Base-by-base conservation (phyloP, 2,888 invertebrate species). In the Patella depressa region DNA sequence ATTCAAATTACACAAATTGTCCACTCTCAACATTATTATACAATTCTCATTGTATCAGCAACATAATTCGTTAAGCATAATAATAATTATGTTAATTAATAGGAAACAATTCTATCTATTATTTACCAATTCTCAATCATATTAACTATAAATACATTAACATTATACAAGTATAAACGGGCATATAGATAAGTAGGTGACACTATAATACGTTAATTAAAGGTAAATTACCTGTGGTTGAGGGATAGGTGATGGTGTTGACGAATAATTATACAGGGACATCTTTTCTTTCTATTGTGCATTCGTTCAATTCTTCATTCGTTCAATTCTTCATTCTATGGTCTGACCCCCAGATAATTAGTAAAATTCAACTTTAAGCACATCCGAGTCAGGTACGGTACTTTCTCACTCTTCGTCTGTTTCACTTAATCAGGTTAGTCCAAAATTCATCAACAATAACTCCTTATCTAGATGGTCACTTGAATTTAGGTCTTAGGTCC, bases 291-390 rank as follows among this genome's bases (percentile, higher is more conserved):
- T 65, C 65, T 24, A 12, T 11, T 65, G 24, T 24, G 12, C 19
- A 65, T 65, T 65, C 65, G 24, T 65, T 65, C 65, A 65, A 65
- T 65, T 65, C 65, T 19, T n/a, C 65, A 65, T 65, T 65, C 65
- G 24, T 65, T 65, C 65, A 65, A 65, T 65, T 65, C 65, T 19
- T n/a, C 65, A 65, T 65, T 65, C 65, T 19, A 65, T 65, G 19
- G 19, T 65, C 65, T 45, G 45, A 9, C 9, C 45, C 45, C 45
- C 9, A 7, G 45, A 45, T 45, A 45, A 45, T 45, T 45, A 45
- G 45, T 45, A 45, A 24, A 65, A 65, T 24, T 19, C 24, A 24
- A 65, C 65, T 12, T 12, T 24, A 65, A 19, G 65, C 24, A 14
- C 65, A 65, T 65, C 65, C 11, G 24, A 65, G 3, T 11, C 19